Evolutionary conservation across 2,113 vertebrate genomes (phyloP), one percentile per base, ranked within the genome.

Genomic region (Clarias gariepinus): DNA sequence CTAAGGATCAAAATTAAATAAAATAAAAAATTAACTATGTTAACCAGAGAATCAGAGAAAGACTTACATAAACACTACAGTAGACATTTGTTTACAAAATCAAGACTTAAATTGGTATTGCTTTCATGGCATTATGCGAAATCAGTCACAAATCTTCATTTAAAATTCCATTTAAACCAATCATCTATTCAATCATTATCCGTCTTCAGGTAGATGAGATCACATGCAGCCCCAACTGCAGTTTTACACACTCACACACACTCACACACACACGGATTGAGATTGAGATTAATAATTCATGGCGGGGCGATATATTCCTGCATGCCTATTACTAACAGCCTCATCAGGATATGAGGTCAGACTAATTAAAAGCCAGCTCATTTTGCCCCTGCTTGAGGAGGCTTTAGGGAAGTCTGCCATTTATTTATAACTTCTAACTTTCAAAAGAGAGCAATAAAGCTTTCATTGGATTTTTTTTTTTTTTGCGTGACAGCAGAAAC

Each of bases 281-380:
- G 80, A 83, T 69, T 71, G 69, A 63, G 79, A 86, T 88, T 33
- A 88, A 88, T 88, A 86, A 88, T 88, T 86, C 41, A 88, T 79
- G 28, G 10, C 21, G 23, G 2, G 71, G 74, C 64, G 53, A 88
- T 88, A 83, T 86, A 88, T 88, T 83, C 84, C 84, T 82, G 30
- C 86, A 78, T 21, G 64, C 84, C 85, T 79, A 83, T 88, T 88
- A 81, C 84, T 69, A 82, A 78, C 80, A 83, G 71, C 57, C 73
- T 88, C 85, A 71, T 86, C 81, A 86, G 85, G 88, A 86, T 86
- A 83, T 88, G 88, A 88, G 85, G 60, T 86, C 84, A 85, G 85
- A 83, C 76, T 86, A 86, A 86, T 88, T 88, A 88, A 86, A 71
- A 68, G 60, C 69, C 15, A 36, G 87, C 83, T 85, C 68, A 66